Percentiles rank a stretch among this genome's conserved stretches.
Evolutionary conservation across 2,888 invertebrate genomes (phyloP).

Genomic region (Elmis aenea): DNA sequence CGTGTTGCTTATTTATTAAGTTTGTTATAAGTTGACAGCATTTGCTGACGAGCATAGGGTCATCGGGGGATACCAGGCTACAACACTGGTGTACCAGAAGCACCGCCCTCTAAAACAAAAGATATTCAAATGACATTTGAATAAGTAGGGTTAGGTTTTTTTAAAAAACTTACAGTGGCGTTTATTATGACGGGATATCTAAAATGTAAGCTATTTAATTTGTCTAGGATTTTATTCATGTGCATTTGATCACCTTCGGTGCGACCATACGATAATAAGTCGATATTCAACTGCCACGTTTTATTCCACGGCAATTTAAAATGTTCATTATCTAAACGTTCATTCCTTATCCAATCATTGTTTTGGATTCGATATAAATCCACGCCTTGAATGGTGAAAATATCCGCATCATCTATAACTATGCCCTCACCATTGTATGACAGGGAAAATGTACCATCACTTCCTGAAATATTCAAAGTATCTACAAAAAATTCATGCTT

Average conservation of each 20-base stretch:
- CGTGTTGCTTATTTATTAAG: constrained; percentile 52
- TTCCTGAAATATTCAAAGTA: constrained; percentile 18
- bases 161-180: constrained; percentile 33
- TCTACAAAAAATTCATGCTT: no score
- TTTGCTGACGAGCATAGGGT: constrained; percentile 54
- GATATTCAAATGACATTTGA: constrained; percentile 7
- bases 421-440: constrained; percentile 50
- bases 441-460: constrained; percentile 38
- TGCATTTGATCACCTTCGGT: constrained; percentile 46
- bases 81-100: constrained; percentile 43
- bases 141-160: constrained; percentile 9
- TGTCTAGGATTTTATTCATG: constrained; percentile 55
- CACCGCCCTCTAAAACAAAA: constrained; percentile 39
- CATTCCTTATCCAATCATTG: constrained; percentile 61
- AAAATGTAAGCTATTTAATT: constrained; percentile 60
- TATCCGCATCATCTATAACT: constrained; percentile 66
- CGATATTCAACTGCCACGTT: constrained; percentile 63
- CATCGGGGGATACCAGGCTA: constrained; percentile 44
- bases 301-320: constrained; percentile 68
- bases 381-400: constrained; percentile 67
- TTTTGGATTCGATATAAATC: constrained; percentile 57
- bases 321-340: constrained; percentile 70
- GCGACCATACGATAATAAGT: constrained; percentile 43
- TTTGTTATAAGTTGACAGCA: constrained; percentile 54
- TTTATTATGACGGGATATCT: constrained; percentile 41